Evolutionary conservation across 1,140 invertebrate genomes (phyloP).

Genomic region (Drosophila pandora): DNA sequence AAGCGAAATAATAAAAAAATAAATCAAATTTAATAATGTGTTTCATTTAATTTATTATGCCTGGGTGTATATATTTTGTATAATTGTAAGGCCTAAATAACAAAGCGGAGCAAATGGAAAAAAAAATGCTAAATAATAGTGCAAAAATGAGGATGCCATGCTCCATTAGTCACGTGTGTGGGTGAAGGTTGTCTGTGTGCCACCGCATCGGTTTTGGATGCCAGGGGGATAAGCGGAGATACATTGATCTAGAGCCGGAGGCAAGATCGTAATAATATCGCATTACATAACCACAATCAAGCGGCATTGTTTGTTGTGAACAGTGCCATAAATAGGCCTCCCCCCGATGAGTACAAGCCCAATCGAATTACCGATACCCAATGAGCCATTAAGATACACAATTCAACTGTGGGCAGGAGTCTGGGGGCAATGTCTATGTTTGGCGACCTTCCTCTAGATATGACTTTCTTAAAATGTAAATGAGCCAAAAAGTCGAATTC

Average conservation of each 20-base stretch:
- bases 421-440: conserved; percentile 45
- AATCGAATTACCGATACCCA: conserved; percentile 65
- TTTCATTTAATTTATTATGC: neutral
- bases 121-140: conserved; percentile 10
- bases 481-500: conserved; percentile 5
- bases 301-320: conserved; percentile 37
- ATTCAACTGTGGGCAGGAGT: conserved; percentile 38
- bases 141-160: conserved; percentile 46
- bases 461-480: conserved; percentile 35
- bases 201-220: conserved; percentile 29
- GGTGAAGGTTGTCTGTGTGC: conserved; percentile 70
- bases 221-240: conserved; percentile 2
- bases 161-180: conserved; percentile 67
- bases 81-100: too few relatives aligned
- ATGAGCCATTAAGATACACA: conserved; percentile 65
- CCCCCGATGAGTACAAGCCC: conserved; percentile 32
- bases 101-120: neutral
- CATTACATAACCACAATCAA: conserved; percentile 53
- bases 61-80: neutral
- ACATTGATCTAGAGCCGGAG: conserved; percentile 15
- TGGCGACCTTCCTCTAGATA: conserved; percentile 38
- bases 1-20: neutral
- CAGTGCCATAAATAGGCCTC: conserved; percentile 49
- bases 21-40: neutral
- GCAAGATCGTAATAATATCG: conserved; percentile 42